Percentiles rank a stretch among this genome's conserved stretches.
Conservation (phyloP, 2,888 invertebrate genomes). For the Neoscelio sp. region DNA sequence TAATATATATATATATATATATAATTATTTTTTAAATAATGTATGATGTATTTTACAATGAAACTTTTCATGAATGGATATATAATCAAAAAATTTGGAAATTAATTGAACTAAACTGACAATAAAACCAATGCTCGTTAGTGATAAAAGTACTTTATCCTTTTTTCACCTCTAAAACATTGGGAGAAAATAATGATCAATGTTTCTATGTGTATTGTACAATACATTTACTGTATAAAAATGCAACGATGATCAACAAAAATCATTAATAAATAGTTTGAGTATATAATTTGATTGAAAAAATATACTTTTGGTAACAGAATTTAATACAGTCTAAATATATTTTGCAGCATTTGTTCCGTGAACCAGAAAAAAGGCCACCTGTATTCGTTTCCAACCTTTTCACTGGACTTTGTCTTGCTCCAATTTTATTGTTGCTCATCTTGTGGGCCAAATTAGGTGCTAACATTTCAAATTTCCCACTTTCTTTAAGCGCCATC, state of each 20-base stretch:
- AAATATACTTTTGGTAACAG: no score
- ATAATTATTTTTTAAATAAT: slow-evolving; percentile 34
- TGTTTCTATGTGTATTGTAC: slow-evolving; percentile 32
- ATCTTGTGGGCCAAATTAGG: slow-evolving; percentile 94
- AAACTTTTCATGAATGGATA: no score
- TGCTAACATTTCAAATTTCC: slow-evolving; percentile 93
- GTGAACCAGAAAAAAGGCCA: slow-evolving; percentile 96
- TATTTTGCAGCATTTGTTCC: slow-evolving; percentile 90
- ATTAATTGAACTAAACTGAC: slow-evolving; percentile 1
- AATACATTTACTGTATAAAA: slow-evolving; percentile 18
- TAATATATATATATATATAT: no score
- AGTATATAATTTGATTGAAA: no score
- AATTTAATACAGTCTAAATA: neutral
- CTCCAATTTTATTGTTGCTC: slow-evolving; percentile 93
- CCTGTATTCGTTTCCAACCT: slow-evolving; percentile 94
- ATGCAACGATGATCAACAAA: slow-evolving; percentile 23
- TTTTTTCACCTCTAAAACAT: slow-evolving; percentile 81
- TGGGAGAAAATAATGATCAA: slow-evolving; percentile 78
- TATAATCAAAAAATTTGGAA: no score
- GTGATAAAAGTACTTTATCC: slow-evolving; percentile 72
- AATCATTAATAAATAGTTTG: no score
- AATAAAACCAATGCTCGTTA: slow-evolving; percentile 80
- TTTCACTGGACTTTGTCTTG: slow-evolving; percentile 93
- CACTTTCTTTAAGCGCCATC: slow-evolving; percentile 90
- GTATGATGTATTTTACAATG: no score